Conservation (phyloP, 2,888 invertebrate species). For the Pristionchus fissidentatus region DNA sequence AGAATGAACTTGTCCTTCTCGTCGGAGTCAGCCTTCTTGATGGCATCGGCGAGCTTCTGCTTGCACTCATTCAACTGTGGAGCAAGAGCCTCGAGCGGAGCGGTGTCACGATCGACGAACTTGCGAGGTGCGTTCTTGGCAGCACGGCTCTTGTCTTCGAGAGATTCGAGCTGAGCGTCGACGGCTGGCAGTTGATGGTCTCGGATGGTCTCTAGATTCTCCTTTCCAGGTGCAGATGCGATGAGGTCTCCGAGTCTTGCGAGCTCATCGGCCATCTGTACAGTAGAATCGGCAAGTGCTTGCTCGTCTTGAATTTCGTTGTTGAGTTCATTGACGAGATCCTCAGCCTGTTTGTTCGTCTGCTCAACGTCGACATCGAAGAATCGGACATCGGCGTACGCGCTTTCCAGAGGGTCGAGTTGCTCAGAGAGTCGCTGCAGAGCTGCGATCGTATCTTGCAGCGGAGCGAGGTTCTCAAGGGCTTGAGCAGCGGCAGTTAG, state of each 20-base stretch:
- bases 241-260: conserved; percentile 48
- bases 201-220: conserved; percentile 27
- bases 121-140: conserved; percentile 46
- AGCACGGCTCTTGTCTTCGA: conserved; percentile 40
- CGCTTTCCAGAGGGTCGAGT: conserved; percentile 60
- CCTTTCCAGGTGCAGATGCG: conserved; percentile 39
- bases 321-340: conserved; percentile 25
- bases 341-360: conserved; percentile 62
- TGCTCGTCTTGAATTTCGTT: conserved; percentile 41
- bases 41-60: conserved; percentile 30
- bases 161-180: conserved; percentile 18
- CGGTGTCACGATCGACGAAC: conserved; percentile 19
- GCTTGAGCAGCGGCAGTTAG: conserved; percentile 51
- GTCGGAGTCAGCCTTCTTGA: conserved; percentile 36
- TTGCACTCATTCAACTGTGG: not conserved
- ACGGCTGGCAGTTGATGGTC: conserved; percentile 41
- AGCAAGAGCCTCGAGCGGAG: not conserved
- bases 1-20: conserved; percentile 47
- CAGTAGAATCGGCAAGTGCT: conserved; percentile 58
- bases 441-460: conserved; percentile 54
- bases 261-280: conserved; percentile 58
- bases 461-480: conserved; percentile 52
- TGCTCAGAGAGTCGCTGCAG: conserved; percentile 56
- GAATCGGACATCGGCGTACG: conserved; percentile 66
- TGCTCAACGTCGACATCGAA: conserved; percentile 67